Conservation (phyloP, 2,888 invertebrate species). For the Dascillus cervinus region DNA sequence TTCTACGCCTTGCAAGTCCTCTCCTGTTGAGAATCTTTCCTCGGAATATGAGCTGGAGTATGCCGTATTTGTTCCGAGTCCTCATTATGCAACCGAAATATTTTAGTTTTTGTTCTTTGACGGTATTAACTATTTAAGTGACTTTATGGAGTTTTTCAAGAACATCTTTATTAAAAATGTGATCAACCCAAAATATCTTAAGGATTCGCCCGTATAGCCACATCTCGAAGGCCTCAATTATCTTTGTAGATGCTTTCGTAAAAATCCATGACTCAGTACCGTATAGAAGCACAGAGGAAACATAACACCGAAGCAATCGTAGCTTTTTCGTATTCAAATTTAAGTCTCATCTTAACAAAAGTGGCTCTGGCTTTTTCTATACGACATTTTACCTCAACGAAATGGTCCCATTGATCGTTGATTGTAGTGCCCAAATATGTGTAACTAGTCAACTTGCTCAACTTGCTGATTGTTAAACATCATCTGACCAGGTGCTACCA, state of each 20-base stretch:
- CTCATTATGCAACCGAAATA: conserved; percentile 2
- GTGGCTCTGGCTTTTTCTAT: no score
- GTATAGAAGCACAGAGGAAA: conserved; percentile 6
- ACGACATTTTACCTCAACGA: conserved; percentile 4
- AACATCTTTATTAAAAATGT: conserved; percentile 6
- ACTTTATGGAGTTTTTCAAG: conserved; percentile 6
- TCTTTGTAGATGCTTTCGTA: conserved; percentile 4
- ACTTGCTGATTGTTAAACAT: conserved; percentile 3
- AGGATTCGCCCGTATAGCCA: conserved; percentile 8
- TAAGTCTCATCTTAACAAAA: no score
- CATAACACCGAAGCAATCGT: conserved; percentile 4
- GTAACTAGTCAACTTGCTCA: conserved; percentile 5
- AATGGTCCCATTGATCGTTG: conserved; percentile 2
- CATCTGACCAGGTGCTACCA: no score
- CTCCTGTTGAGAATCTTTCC: conserved; percentile 2
- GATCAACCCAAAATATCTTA: conserved; percentile 7
- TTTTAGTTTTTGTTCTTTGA: conserved; percentile 1
- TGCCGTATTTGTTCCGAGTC: not conserved
- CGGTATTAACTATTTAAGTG: conserved; percentile 1
- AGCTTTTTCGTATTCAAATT: no score
- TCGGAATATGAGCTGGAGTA: conserved; percentile 3
- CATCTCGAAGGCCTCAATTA: conserved; percentile 8
- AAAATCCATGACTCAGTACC: conserved; percentile 8
- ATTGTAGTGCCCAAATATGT: conserved; percentile 4
- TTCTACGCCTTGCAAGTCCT: no score